Percentiles rank a stretch among this genome's conserved stretches.
Evolutionary conservation across 2,888 invertebrate genomes (phyloP).

Genomic region (Chrysodeixis includens): DNA sequence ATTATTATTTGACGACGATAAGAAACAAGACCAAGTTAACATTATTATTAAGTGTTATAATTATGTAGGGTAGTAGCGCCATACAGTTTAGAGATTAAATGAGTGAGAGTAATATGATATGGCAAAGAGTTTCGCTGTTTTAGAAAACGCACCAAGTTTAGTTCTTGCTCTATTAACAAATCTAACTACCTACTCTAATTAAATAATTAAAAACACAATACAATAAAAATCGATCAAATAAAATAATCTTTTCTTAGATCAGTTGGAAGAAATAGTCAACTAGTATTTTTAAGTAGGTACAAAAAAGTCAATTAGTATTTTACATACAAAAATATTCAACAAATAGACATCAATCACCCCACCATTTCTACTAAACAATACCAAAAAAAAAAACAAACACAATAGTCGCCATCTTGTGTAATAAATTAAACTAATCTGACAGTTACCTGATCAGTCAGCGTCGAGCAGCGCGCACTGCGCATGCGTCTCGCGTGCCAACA

Average conservation of each 20-base stretch:
- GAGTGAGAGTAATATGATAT: no score
- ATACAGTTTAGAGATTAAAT: no score
- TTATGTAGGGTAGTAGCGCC: not conserved
- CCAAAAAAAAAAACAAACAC: conserved; percentile 23
- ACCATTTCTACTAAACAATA: not conserved
- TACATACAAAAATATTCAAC: not conserved
- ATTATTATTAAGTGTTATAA: conserved; percentile 24
- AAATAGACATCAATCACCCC: not conserved
- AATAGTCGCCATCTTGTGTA: conserved; percentile 35
- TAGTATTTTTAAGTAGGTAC: not conserved
- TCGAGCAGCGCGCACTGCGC: conserved; percentile 49
- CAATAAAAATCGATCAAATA: no score
- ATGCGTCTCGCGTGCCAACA: conserved; percentile 69
- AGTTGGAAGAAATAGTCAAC: no score
- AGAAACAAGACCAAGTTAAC: not conserved
- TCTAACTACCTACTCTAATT: no score
- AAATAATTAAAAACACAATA: no score
- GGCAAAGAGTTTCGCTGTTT: no score
- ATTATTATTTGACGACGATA: conserved; percentile 4
- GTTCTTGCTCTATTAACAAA: no score
- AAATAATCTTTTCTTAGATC: no score
- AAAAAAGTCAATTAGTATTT: not conserved
- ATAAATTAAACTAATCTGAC: conserved; percentile 57
- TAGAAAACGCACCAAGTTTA: no score
- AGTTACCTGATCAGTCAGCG: conserved; percentile 55